These are phyloP conservation scores for Nicator chloris DNA, from an alignment of 2,113 vertebrate genomes.

Conservation along the genomic window DNA sequence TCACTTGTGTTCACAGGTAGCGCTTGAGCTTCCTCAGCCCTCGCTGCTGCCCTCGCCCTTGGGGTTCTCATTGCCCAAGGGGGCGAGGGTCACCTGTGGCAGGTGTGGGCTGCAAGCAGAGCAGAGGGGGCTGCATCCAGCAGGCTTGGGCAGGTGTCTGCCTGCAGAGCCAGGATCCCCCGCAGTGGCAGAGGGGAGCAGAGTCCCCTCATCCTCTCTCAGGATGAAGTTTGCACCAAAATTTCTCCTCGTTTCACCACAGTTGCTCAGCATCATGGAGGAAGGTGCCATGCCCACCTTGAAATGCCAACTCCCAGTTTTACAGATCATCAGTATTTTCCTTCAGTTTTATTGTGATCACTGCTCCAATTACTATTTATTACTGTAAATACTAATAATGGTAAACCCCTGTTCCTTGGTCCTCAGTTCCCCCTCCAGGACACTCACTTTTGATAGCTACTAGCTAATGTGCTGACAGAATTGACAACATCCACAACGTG, in stretches of 20 bases:
- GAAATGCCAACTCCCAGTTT: background rate
- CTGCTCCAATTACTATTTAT: background rate
- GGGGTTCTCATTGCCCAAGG: fast-evolving
- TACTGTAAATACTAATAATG: background rate
- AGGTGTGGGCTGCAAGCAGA: background rate
- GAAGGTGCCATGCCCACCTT: fast-evolving
- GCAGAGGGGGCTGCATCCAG: background rate
- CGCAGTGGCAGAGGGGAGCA: no score
- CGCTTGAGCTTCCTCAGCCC: background rate
- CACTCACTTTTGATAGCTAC: background rate
- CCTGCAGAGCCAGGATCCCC: background rate
- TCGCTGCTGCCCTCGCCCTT: fast-evolving
- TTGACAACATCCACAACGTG: fast-evolving
- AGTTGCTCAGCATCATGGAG: background rate
- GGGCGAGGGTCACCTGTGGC: background rate
- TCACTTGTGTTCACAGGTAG: background rate
- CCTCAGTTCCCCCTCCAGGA: background rate
- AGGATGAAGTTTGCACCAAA: background rate
- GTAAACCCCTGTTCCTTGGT: background rate
- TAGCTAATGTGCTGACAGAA: background rate
- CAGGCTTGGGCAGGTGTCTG: background rate
- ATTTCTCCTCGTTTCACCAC: fast-evolving
- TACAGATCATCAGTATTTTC: background rate
- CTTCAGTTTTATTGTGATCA: background rate
- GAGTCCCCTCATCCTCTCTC: background rate